Evolutionary conservation across 2,113 vertebrate genomes (phyloP).

Genomic region (Cottus gobio): DNA sequence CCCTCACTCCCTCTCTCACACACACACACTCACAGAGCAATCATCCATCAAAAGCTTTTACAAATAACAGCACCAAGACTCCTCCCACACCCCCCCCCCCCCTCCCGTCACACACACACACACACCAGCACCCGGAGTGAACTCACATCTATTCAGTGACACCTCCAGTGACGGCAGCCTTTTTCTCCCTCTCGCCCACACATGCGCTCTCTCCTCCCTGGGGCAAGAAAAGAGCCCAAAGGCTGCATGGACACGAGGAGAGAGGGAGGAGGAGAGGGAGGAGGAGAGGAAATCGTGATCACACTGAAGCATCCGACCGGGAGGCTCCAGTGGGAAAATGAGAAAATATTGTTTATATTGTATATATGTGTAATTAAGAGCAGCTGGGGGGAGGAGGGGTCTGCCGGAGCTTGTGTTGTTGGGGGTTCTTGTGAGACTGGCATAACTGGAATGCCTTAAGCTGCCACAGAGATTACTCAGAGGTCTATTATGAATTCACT

Average conservation of each 20-base stretch:
- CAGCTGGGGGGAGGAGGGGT: not conserved
- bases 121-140: slow-evolving; percentile 66
- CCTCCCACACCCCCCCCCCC: slow-evolving; percentile 59
- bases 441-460: slow-evolving; percentile 60
- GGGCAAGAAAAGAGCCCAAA: slow-evolving; percentile 45
- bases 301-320: slow-evolving; percentile 37
- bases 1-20: slow-evolving; percentile 66
- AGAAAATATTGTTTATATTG: not conserved
- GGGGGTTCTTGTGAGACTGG: slow-evolving; percentile 33
- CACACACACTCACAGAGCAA: slow-evolving; percentile 63
- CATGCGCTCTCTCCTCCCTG: slow-evolving; percentile 25
- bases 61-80: slow-evolving; percentile 83
- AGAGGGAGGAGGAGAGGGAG: not conserved
- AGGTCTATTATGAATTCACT: slow-evolving; percentile 66
- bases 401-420: slow-evolving; percentile 25
- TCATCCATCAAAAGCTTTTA: slow-evolving; percentile 88
- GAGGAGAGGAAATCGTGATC: slow-evolving; percentile 46
- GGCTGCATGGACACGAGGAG: slow-evolving; percentile 53
- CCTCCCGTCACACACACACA: slow-evolving; percentile 23
- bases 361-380: slow-evolving; percentile 1
- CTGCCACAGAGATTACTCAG: slow-evolving; percentile 63
- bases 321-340: too few species aligned
- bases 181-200: slow-evolving; percentile 39
- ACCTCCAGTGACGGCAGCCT: slow-evolving; percentile 67
- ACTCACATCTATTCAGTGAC: slow-evolving; percentile 75